These are phyloP conservation scores for Noctua janthe DNA, from an alignment of 2,888 invertebrate genomes.

Conservation along the genomic window DNA sequence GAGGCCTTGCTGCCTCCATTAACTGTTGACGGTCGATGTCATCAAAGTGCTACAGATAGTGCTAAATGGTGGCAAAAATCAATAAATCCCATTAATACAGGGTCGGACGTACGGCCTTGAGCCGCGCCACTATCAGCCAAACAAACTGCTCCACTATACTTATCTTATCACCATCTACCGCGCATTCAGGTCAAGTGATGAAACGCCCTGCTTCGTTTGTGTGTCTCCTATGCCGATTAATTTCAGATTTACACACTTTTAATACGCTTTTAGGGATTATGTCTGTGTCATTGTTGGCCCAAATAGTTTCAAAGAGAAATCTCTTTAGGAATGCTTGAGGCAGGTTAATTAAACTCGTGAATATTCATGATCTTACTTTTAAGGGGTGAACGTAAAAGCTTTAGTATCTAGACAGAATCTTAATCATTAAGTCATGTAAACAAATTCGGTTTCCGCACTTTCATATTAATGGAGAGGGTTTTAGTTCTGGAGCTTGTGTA, in stretches of 20 bases:
- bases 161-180: constrained; percentile 73
- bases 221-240: constrained; percentile 56
- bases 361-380: constrained; percentile 62
- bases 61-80: constrained; percentile 59
- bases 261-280: constrained; percentile 50
- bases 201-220: constrained; percentile 68
- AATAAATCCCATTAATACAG: constrained; percentile 62
- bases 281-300: constrained; percentile 45
- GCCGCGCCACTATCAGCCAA: constrained; percentile 70
- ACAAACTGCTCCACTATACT: constrained; percentile 69
- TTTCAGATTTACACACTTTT: constrained; percentile 55
- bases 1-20: constrained; percentile 35
- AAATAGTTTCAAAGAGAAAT: constrained; percentile 63
- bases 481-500: not conserved
- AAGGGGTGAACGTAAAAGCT: constrained; percentile 64
- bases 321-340: constrained; percentile 50
- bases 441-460: constrained; percentile 38
- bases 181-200: constrained; percentile 78
- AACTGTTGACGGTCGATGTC: constrained; percentile 18
- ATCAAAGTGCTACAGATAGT: constrained; percentile 9
- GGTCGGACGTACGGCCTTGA: constrained; percentile 69
- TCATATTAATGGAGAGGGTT: constrained; percentile 13
- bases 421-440: constrained; percentile 52
- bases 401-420: constrained; percentile 52
- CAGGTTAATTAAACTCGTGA: constrained; percentile 63